Evolutionary conservation across 2,888 invertebrate species (phyloP), one percentile per base, ranked within the genome.

Genomic region (Ophion costatus): DNA sequence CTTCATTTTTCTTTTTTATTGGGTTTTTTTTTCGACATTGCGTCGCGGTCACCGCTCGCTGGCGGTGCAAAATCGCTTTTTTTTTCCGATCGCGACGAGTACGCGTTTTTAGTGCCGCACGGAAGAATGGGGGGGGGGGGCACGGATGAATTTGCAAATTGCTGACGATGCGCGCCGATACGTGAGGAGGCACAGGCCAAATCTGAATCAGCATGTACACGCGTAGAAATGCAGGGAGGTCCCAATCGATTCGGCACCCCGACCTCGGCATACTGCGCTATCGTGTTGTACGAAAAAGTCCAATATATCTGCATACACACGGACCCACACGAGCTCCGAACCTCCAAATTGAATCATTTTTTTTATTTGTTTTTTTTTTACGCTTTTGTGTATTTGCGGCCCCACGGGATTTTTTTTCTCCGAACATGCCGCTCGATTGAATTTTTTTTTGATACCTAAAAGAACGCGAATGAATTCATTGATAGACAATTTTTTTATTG

Each of bases 101-200:
- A 56, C 20, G 33, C 24, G 7, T 10, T 17, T 6, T 11, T n/a
- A 24, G 22, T 33, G 71, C 0, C 11, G 5, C n/a, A 57, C 9
- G 0, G 14, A 71, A 69, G 29, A 7, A 51, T 24, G 11, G 6
- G 22, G 17, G 24, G 10, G 45, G 7, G 14, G 7, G 24, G n/a
- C 14, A 5, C 24, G 10, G 20, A 45, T 69, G 74, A 33, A 20
- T 71, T 51, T 17, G 71, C 33, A 63, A 79, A 79, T 79, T 70
- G 82, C 57, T 71, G 71, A 38, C 51, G 71, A 59, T 57, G 33
- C 71, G 71, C 17, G 51, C 51, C 56, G 33, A 71, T 57, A 71
- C 71, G 71, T 71, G 57, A 51, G 24, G 29, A 29, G 51, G 14
- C 38, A 71, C 57, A 20, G 17, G 73, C 42, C 14, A 61, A 61